Percentiles rank a stretch among this genome's conserved stretches.
These are phyloP conservation scores for Oxyteleia sp. DNA, from an alignment of 2,888 invertebrate genomes.

Conservation along the genomic window DNA sequence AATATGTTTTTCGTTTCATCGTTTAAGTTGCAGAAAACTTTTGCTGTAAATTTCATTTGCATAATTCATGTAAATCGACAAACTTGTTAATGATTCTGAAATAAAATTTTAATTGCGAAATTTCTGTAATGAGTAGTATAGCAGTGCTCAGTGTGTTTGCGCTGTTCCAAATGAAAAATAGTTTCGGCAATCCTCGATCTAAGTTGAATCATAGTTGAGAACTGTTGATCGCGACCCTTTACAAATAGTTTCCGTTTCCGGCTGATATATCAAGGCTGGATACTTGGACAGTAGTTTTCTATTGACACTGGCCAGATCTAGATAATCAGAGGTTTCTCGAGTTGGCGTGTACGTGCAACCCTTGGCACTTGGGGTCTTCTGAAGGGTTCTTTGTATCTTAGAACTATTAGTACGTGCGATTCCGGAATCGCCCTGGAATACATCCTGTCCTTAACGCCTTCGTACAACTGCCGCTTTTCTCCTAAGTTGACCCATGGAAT, in stretches of 20 bases:
- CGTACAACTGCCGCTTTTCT: slow-evolving; percentile 72
- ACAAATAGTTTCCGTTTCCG: slow-evolving; percentile 71
- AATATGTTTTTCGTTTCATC: slow-evolving; percentile 54
- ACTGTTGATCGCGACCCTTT: slow-evolving; percentile 55
- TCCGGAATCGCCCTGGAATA: slow-evolving; percentile 86
- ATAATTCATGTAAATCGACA: too few relatives aligned
- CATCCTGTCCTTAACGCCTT: slow-evolving; percentile 86
- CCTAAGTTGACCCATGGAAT: slow-evolving; percentile 76
- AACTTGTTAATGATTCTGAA: too few relatives aligned
- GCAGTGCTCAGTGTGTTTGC: too few relatives aligned
- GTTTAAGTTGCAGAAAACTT: too few relatives aligned
- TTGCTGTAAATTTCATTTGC: too few relatives aligned
- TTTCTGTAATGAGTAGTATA: too few relatives aligned
- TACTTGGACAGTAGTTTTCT: slow-evolving; percentile 77
- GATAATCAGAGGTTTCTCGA: slow-evolving; percentile 84
- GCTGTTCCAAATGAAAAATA: too few relatives aligned
- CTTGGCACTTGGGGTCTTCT: slow-evolving; percentile 73
- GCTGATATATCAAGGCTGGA: slow-evolving; percentile 59
- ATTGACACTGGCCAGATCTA: slow-evolving; percentile 85
- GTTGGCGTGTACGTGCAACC: slow-evolving; percentile 78
- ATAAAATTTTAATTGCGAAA: too few relatives aligned
- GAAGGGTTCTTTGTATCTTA: slow-evolving; percentile 83
- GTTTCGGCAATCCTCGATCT: too few relatives aligned
- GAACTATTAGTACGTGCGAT: slow-evolving; percentile 86
- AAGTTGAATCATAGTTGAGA: slow-evolving; percentile 55